Conservation (phyloP, 2,888 invertebrate genomes). For the Trisateles emortualis region DNA sequence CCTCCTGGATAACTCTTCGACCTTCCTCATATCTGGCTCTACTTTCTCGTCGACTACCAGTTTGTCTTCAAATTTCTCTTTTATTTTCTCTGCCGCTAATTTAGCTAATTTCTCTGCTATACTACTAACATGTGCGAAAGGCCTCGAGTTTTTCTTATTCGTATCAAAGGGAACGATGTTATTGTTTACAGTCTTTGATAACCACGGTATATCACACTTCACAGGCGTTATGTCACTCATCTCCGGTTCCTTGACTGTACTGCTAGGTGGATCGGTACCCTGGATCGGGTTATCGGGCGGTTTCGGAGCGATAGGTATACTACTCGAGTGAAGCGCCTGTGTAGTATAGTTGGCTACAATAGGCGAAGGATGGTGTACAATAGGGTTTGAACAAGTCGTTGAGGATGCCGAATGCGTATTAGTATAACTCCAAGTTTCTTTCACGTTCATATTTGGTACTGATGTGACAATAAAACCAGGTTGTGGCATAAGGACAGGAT, state of each 20-base stretch:
- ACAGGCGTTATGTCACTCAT: conserved; percentile 60
- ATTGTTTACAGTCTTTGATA: conserved; percentile 82
- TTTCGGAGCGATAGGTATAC: conserved; percentile 81
- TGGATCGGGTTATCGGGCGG: conserved; percentile 82
- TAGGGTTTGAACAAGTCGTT: conserved; percentile 69
- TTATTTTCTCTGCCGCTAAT: conserved; percentile 54
- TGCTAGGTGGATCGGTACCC: conserved; percentile 81
- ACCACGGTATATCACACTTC: conserved; percentile 83
- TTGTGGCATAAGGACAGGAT: conserved; percentile 80
- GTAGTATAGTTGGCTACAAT: conserved; percentile 72
- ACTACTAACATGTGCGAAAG: conserved; percentile 78
- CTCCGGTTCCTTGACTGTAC: conserved; percentile 78
- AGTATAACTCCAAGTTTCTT: conserved; percentile 80
- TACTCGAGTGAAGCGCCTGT: conserved; percentile 74
- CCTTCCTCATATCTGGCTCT: conserved; percentile 64
- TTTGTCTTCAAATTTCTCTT: conserved; percentile 29
- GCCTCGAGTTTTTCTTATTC: conserved; percentile 73
- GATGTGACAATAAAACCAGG: conserved; percentile 84
- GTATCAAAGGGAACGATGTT: conserved; percentile 75
- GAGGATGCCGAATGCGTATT: conserved; percentile 66
- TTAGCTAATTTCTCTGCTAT: conserved; percentile 72
- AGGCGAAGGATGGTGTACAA: conserved; percentile 74
- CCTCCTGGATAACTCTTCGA: conserved; percentile 74
- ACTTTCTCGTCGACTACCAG: conserved; percentile 22
- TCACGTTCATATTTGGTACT: conserved; percentile 83